These are phyloP conservation scores for Sminthopsis crassicaudata DNA, from an alignment of 2,113 vertebrate species.

Conservation along the genomic window DNA sequence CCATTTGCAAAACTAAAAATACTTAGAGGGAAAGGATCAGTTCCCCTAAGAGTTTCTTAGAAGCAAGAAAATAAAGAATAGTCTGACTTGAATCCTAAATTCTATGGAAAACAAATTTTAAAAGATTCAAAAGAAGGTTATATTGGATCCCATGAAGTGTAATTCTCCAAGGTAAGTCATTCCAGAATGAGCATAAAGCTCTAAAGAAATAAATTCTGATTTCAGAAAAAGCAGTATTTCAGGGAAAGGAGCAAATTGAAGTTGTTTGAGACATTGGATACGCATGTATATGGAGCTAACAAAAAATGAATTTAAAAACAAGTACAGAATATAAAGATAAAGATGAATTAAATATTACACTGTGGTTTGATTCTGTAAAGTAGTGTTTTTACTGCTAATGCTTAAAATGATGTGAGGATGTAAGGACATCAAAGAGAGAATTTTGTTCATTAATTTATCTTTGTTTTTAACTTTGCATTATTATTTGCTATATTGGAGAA, in stretches of 20 bases:
- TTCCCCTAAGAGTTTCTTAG: neutral
- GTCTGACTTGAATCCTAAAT: neutral
- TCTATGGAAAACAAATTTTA: neutral
- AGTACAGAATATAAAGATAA: neutral
- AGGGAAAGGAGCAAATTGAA: neutral
- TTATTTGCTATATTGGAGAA: neutral
- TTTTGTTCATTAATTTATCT: neutral
- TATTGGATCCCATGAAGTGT: neutral
- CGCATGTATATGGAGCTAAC: neutral
- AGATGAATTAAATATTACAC: neutral
- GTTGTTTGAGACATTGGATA: neutral
- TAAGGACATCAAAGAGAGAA: neutral
- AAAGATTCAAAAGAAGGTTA: neutral
- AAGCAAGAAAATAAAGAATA: neutral
- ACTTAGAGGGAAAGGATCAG: neutral
- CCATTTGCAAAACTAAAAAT: neutral
- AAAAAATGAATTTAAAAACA: neutral
- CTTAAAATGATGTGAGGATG: neutral
- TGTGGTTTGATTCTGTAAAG: neutral
- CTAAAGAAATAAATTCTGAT: neutral
- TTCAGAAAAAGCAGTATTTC: neutral
- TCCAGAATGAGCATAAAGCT: neutral
- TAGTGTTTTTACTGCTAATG: neutral
- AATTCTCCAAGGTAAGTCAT: neutral
- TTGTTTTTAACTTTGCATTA: neutral